Conservation (phyloP, 1,140 invertebrate species). For the Varroa destructor region DNA sequence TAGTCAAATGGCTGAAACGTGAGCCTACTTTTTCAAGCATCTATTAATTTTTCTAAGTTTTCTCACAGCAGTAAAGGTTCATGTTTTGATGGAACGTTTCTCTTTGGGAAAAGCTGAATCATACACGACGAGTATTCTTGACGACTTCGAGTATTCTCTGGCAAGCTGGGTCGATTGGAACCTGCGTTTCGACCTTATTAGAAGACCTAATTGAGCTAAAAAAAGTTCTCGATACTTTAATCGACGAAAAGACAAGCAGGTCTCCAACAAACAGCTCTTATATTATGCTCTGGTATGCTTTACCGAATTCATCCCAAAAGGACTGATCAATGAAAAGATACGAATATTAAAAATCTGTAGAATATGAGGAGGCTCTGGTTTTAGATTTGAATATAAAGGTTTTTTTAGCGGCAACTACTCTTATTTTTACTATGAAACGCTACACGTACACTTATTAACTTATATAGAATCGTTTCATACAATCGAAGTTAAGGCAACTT, state of each 20-base stretch:
- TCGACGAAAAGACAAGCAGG: constrained; percentile 40
- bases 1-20: no score
- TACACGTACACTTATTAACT: no score
- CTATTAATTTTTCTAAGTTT: no score
- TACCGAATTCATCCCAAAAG: constrained; percentile 19
- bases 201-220: constrained; percentile 52
- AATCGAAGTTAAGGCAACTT: no score
- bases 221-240: constrained; percentile 43
- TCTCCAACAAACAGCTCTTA: constrained; percentile 45
- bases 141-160: constrained; percentile 49
- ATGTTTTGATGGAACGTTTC: constrained; percentile 43
- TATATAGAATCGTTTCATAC: no score
- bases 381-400: no score
- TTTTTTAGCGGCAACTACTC: no score
- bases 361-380: no score
- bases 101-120: constrained; percentile 54
- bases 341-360: no score
- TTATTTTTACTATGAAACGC: no score
- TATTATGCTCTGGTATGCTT: constrained; percentile 30
- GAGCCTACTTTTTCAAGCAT: no score
- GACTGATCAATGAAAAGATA: background rate
- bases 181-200: constrained; percentile 56
- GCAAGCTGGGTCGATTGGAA: constrained; percentile 81
- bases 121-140: constrained; percentile 56
- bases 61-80: no score